These are phyloP conservation scores for Heteronetta atricapilla DNA, from an alignment of 2,113 vertebrate species.

Conservation along the genomic window DNA sequence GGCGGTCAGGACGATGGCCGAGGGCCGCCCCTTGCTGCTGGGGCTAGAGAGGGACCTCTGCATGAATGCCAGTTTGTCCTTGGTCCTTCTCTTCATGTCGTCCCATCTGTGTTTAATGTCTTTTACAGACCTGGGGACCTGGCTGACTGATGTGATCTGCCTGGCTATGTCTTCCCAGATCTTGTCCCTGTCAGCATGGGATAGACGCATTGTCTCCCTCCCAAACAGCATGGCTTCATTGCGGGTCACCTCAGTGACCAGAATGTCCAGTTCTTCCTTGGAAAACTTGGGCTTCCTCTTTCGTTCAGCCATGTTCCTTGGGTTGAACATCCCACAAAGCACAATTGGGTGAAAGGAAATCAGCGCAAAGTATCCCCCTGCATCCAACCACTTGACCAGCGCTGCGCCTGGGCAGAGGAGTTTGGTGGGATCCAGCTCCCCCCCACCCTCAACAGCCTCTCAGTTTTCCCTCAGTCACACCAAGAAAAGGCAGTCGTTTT, in stretches of 20 bases:
- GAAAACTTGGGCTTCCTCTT: slow-evolving; percentile 87
- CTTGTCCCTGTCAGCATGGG: slow-evolving; percentile 81
- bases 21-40: slow-evolving; percentile 33
- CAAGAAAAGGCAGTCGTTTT: slow-evolving; percentile 2
- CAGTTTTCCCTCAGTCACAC: background rate
- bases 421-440: background rate
- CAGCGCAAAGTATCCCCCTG: slow-evolving; percentile 37
- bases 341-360: slow-evolving; percentile 78
- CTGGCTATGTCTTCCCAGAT: slow-evolving; percentile 84
- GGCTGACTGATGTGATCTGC: slow-evolving; percentile 80
- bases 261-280: slow-evolving; percentile 84
- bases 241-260: slow-evolving; percentile 83
- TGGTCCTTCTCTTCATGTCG: slow-evolving; percentile 83
- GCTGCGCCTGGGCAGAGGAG: background rate
- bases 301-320: slow-evolving; percentile 81
- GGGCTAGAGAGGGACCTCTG: slow-evolving; percentile 77
- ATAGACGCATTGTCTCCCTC: slow-evolving; percentile 78
- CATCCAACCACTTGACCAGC: slow-evolving; percentile 19
- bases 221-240: slow-evolving; percentile 81
- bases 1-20: slow-evolving; percentile 71
- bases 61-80: slow-evolving; percentile 82
- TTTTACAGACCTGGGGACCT: slow-evolving; percentile 81
- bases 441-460: slow-evolving; percentile 1
- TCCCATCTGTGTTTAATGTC: slow-evolving; percentile 85
- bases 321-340: slow-evolving; percentile 82